A percentile compares a stretch with the other conserved stretches of the same genome.
These are phyloP conservation scores for Dynastes maya DNA, from an alignment of 2,888 invertebrate genomes.

Conservation along the genomic window DNA sequence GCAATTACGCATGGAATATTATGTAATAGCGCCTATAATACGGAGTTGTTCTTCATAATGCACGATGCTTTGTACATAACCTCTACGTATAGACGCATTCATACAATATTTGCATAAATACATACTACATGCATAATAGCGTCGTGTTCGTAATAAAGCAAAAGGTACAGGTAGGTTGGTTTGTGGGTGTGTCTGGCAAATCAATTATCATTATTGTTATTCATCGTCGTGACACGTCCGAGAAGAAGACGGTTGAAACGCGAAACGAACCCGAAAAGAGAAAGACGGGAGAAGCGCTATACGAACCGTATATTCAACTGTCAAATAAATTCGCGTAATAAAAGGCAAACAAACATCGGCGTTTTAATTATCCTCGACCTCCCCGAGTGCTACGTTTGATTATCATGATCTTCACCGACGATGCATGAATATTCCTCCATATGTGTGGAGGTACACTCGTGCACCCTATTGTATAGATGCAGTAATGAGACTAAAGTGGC, in stretches of 20 bases:
- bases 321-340: conserved; percentile 27
- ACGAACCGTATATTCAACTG: conserved; percentile 1
- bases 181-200: conserved; percentile 32
- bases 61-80: too few species aligned
- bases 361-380: conserved; percentile 23
- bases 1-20: too few species aligned
- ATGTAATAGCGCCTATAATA: too few species aligned
- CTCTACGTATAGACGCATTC: neutral
- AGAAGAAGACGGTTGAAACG: conserved; percentile 1
- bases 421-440: conserved; percentile 5
- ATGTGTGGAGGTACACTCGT: neutral
- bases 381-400: conserved; percentile 3
- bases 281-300: neutral
- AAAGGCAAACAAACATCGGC: conserved; percentile 26
- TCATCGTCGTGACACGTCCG: conserved; percentile 24
- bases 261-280: neutral
- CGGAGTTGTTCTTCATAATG: too few species aligned
- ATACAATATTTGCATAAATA: conserved; percentile 30
- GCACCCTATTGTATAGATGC: neutral
- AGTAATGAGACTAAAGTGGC: conserved; percentile 16
- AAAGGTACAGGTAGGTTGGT: conserved; percentile 25
- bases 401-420: neutral
- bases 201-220: conserved; percentile 36
- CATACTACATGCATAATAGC: conserved; percentile 26
- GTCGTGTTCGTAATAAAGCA: conserved; percentile 28